Conservation (phyloP, 2,888 invertebrate species). For the Keiferia lycopersicella region DNA sequence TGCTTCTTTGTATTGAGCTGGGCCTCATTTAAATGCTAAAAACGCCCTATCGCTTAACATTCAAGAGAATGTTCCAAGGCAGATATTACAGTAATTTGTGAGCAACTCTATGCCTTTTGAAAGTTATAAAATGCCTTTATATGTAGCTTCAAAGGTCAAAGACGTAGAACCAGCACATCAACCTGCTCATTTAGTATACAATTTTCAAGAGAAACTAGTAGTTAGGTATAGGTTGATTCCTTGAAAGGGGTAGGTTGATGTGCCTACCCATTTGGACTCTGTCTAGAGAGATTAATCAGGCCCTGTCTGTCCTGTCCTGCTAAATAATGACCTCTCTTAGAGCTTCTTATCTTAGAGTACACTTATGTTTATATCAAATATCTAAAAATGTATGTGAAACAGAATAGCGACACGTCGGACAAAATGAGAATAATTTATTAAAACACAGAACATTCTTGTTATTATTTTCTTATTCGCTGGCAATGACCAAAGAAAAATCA, state of each 20-base stretch:
- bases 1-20: constrained; percentile 12
- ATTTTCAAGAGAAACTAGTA: too few species aligned
- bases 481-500: constrained; percentile 3
- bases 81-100: constrained; percentile 5
- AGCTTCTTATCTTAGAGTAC: too few species aligned
- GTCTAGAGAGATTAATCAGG: constrained; percentile 1
- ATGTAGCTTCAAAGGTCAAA: constrained; percentile 1
- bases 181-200: too few species aligned
- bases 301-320: background rate
- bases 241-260: too few species aligned
- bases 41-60: constrained; percentile 8
- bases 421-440: background rate
- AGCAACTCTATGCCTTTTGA: background rate
- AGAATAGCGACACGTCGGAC: background rate
- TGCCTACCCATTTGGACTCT: background rate
- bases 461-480: background rate
- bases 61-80: constrained; percentile 1
- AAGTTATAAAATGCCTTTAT: too few species aligned
- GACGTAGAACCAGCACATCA: too few species aligned
- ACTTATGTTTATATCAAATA: too few species aligned
- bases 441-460: background rate
- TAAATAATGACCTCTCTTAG: background rate
- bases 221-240: too few species aligned
- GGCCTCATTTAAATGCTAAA: constrained; percentile 2
- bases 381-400: too few species aligned